Conservation (phyloP, 2,113 vertebrate genomes). For the Xerus inauris region DNA sequence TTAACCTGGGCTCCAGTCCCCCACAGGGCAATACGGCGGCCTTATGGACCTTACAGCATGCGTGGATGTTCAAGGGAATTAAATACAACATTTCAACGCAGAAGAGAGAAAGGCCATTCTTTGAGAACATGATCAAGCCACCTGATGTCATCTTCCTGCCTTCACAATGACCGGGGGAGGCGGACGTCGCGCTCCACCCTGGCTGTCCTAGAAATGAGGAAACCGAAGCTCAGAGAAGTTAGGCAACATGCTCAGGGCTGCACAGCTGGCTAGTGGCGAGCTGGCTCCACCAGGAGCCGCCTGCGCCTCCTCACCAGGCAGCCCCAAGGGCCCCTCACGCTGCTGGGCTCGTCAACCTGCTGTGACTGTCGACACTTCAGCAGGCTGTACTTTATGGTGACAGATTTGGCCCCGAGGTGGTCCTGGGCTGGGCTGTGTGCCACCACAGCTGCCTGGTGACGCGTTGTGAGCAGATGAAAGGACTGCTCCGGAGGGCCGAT, state of each 20-base stretch:
- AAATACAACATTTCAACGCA: not conserved
- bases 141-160: no score
- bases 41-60: not conserved
- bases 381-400: not conserved
- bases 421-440: not conserved
- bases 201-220: no score
- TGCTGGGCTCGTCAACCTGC: not conserved
- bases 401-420: not conserved
- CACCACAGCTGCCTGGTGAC: not conserved
- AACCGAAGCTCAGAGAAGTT: no score
- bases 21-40: not conserved
- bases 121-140: not conserved
- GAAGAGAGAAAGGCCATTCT: not conserved
- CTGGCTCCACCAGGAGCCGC: not conserved
- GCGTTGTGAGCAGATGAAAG: not conserved
- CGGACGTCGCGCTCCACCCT: fast-evolving
- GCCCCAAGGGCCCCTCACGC: no score
- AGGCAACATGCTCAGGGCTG: not conserved
- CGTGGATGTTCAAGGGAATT: not conserved
- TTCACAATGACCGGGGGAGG: not conserved
- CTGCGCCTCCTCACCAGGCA: no score
- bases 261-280: not conserved
- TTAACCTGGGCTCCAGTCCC: not conserved
- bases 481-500: not conserved
- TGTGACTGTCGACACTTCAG: not conserved